phyloP scores from a whole-genome alignment of 2,888 invertebrate species.

The Drosophila prostipennis region DNA sequence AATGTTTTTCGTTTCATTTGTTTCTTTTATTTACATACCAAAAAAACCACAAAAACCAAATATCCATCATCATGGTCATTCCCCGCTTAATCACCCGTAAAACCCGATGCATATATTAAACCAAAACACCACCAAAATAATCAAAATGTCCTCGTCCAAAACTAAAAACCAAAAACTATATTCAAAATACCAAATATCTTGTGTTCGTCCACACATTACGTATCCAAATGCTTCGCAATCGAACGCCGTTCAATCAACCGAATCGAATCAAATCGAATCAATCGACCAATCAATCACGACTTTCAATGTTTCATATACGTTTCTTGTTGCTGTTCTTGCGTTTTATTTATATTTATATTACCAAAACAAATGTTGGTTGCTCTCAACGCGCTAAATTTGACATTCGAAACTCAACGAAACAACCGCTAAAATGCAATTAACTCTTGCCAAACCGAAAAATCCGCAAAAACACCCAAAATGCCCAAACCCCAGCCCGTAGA shows the following conservation, averaged over 20 bases:
- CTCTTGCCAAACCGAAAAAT: slow-evolving; percentile 43
- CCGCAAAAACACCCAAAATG: slow-evolving; percentile 28
- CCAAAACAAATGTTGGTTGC: slow-evolving; percentile 62
- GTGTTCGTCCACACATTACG: slow-evolving; percentile 69
- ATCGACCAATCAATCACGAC: slow-evolving; percentile 42
- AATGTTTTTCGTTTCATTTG: slow-evolving; percentile 83
- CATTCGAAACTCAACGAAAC: slow-evolving; percentile 32
- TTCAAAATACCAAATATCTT: slow-evolving; percentile 53
- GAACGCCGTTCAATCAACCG: slow-evolving; percentile 55
- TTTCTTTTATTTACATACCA: slow-evolving; percentile 82
- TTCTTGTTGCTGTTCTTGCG: slow-evolving; percentile 67
- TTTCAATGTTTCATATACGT: slow-evolving; percentile 67
- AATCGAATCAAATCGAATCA: slow-evolving; percentile 6
- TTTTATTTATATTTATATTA: slow-evolving; percentile 55
- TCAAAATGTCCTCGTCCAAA: slow-evolving; percentile 68
- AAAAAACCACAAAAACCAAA: slow-evolving; percentile 58
- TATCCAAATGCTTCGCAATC: slow-evolving; percentile 77
- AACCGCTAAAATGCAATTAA: slow-evolving; percentile 62
- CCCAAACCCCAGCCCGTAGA: slow-evolving; percentile 92
- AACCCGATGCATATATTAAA: slow-evolving; percentile 49
- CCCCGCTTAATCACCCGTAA: slow-evolving; percentile 82
- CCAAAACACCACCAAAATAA: slow-evolving; percentile 48
- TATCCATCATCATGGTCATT: slow-evolving; percentile 83
- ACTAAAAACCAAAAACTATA: slow-evolving; percentile 46
- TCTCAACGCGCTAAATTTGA: slow-evolving; percentile 56